Percentiles rank a stretch among this genome's conserved stretches.
Conservation (phyloP, 2,113 vertebrate species). For the Paraplagusia blochii region DNA sequence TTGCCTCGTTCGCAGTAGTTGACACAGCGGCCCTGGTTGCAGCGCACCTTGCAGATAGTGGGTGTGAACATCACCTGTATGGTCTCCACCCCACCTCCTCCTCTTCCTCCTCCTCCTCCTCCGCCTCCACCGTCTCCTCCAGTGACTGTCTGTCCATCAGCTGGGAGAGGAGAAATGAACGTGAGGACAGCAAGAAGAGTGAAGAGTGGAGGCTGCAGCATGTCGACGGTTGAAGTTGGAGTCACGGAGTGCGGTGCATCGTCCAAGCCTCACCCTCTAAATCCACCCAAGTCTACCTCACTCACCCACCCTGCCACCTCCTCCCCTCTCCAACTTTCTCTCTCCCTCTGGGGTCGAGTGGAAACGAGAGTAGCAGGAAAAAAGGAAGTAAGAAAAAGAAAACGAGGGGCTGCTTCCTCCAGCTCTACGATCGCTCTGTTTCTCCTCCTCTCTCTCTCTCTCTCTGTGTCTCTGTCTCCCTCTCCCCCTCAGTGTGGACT, state of each 20-base stretch:
- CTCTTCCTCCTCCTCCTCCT: slow-evolving; percentile 14
- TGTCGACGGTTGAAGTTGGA: slow-evolving; percentile 33
- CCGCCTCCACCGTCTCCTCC: slow-evolving; percentile 15
- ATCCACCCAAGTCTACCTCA: neutral
- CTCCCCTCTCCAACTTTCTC: neutral
- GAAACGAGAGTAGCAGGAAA: slow-evolving; percentile 29
- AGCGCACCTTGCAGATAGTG: slow-evolving; percentile 91
- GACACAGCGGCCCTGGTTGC: slow-evolving; percentile 80
- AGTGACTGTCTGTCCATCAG: slow-evolving; percentile 70
- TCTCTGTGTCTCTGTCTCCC: neutral
- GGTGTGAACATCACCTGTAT: slow-evolving; percentile 95
- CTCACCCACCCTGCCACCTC: slow-evolving; percentile 2
- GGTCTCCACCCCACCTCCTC: slow-evolving; percentile 57
- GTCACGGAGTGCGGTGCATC: slow-evolving; percentile 30
- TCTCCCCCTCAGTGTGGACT: slow-evolving; percentile 19
- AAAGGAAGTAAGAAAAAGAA: slow-evolving; percentile 41
- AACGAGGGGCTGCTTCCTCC: slow-evolving; percentile 10
- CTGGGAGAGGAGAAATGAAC: slow-evolving; percentile 53
- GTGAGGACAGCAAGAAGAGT: slow-evolving; percentile 25
- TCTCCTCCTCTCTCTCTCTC: slow-evolving; percentile 17
- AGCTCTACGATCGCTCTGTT: slow-evolving; percentile 13
- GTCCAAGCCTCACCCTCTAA: slow-evolving; percentile 15
- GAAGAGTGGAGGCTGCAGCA: slow-evolving; percentile 57
- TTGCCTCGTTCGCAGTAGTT: slow-evolving; percentile 91
- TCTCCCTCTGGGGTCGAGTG: slow-evolving; percentile 13